Evolutionary conservation across 2,888 invertebrate genomes (phyloP), one percentile per base, ranked within the genome.

Genomic region (Polyommatus iphigenia): DNA sequence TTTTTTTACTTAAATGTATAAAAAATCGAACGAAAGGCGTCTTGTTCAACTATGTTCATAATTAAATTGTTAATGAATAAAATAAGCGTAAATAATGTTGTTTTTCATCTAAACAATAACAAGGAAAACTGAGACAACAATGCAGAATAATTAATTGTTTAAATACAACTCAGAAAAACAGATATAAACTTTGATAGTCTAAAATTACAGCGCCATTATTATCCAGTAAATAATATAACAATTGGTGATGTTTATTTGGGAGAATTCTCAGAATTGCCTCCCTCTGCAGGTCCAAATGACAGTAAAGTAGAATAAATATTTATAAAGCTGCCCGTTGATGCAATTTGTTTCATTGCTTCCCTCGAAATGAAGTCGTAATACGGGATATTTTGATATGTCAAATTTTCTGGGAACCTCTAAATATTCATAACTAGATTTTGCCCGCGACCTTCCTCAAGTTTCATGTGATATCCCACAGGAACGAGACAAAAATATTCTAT

Each of bases 281-380:
- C 67, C 15, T 67, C 29, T 67, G 67, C 67, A 67, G 32, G 67
- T 67, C 29, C 15, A 67, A 67, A 67, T 18, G 29, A 15, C 29
- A 32, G 18, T 32, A 32, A 67, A 67, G 29, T 32, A 67, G 67
- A 67, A 6, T 67, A 67, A 67, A 67, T 67, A 67, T 67, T 67
- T 67, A 67, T 32, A 67, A 67, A 67, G 67, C 67, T 67, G 29
- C 29, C 67, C 5, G 67, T 67, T 29, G 67, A 67, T 67, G 67
- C 32, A 32, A 67, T 67, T 67, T 67, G 67, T 67, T 67, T 67
- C 67, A 32, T 67, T 18, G 67, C 15, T 67, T 67, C 67, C 29
- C 67, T 67, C 15, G 67, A 67, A 67, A 67, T 67, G 67, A 67
- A 67, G 29, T 29, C 5, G 29, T 32, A 67, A 67, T 29, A 15